Evolutionary conservation across 2,797 vertebrate species (phyloP).

Genomic region (Pteropus rufus): DNA sequence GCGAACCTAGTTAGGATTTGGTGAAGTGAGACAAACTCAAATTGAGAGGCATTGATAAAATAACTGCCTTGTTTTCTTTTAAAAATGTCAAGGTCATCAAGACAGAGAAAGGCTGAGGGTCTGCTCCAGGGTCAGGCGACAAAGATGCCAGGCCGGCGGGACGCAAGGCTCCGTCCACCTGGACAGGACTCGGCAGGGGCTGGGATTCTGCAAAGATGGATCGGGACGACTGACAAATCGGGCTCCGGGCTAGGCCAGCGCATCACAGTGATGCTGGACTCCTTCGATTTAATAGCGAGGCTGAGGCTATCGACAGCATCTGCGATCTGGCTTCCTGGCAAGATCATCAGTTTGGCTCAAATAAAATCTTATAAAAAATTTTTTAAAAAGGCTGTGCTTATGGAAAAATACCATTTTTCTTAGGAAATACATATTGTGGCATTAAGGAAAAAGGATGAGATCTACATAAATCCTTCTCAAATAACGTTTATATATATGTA

Average conservation of each 20-base stretch:
- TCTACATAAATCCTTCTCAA: background rate
- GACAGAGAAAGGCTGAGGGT: background rate
- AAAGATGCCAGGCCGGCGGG: accelerated
- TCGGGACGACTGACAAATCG: accelerated
- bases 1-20: background rate
- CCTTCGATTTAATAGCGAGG: accelerated
- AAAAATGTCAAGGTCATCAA: background rate
- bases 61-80: background rate
- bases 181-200: accelerated
- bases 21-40: background rate
- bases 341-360: too few relatives aligned
- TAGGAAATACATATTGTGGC: too few relatives aligned
- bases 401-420: too few relatives aligned
- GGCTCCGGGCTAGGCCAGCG: accelerated
- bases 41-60: background rate
- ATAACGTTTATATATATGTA: too few relatives aligned
- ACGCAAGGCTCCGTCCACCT: accelerated
- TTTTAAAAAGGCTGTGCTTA: too few relatives aligned
- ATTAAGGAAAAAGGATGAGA: too few relatives aligned
- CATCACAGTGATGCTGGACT: accelerated
- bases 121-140: background rate
- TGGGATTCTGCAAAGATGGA: accelerated
- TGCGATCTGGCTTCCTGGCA: too few relatives aligned
- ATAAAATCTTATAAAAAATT: too few relatives aligned
- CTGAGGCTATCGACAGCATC: background rate